Evolutionary conservation across 2,113 vertebrate species (phyloP), one percentile per base, ranked within the genome.

Genomic region (Tricholaema leucomelas): DNA sequence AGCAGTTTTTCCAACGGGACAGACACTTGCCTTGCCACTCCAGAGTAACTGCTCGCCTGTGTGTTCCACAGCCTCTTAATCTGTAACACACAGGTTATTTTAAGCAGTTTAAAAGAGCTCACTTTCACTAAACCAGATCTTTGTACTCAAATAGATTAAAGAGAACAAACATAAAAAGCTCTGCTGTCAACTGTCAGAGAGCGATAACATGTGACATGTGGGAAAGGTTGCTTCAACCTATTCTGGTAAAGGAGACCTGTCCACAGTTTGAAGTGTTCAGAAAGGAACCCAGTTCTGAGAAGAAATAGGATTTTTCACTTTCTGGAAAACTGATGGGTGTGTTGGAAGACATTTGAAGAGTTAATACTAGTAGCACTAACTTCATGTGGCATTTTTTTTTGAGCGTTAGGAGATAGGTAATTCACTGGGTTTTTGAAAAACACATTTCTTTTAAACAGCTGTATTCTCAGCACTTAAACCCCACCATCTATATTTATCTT

Each of bases 111-210:
- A 42, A 46, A 92, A 71, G 81, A 93, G 82, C 79, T 85, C 75
- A 15, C 87, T 89, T 77, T 44, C 85, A 60, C 81, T 74, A 93
- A 82, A 92, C 60, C 79, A 95, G 79, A 89, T 94, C 85, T 89
- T 85, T 74, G 67, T 66, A 56, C 72, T 82, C 55, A 27, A 55
- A 93, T 2, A 82, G 82, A 95, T 92, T 91, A 89, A 81, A 60
- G 30, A 89, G 87, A 71, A 13, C 79, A 93, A 89, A 91, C 87
- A 94, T 31, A 2, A 91, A 85, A 85, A 89, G 67, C 93, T 82
- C 72, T 73, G 73, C 90, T 91, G 87, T 91, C 81, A 87, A 59
- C 72, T 91, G 85, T 21, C 67, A 70, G 87, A 21, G 55, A 55
- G 56, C 5, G 94, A 89, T 91, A 95, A 87, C 56, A 1, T 5